Conservation (phyloP, 1,140 invertebrate species). For the Drosophila sturtevanti region DNA sequence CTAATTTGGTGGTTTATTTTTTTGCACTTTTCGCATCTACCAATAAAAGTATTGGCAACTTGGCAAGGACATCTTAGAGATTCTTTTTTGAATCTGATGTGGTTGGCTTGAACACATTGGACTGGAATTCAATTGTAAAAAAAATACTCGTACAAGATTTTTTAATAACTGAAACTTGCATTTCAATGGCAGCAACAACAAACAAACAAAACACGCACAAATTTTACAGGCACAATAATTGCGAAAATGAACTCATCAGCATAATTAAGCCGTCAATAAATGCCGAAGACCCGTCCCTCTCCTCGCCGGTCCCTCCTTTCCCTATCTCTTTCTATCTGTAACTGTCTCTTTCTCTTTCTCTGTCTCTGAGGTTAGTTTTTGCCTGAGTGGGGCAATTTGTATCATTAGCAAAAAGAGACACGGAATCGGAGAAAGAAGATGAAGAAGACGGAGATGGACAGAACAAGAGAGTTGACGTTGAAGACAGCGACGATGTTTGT, state of each 20-base stretch:
- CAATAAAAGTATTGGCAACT: too few species aligned
- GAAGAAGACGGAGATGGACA: slow-evolving; percentile 2
- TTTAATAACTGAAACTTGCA: not conserved
- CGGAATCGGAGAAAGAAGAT: slow-evolving; percentile 8
- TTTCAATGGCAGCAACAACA: not conserved
- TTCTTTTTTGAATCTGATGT: too few species aligned
- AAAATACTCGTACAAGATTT: not conserved
- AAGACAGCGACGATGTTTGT: slow-evolving; percentile 7
- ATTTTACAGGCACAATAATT: slow-evolving; percentile 23
- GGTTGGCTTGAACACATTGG: too few species aligned
- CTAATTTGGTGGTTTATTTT: too few species aligned
- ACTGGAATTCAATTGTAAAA: not conserved
- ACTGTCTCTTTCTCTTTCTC: too few species aligned
- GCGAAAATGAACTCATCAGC: slow-evolving; percentile 52
- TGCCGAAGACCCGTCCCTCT: not conserved
- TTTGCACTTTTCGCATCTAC: too few species aligned
- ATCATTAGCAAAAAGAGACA: slow-evolving; percentile 37
- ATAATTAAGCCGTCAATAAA: slow-evolving; percentile 59
- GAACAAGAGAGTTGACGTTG: slow-evolving; percentile 1
- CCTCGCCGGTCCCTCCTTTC: too few species aligned
- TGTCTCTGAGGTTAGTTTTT: too few species aligned
- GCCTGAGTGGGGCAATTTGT: slow-evolving; percentile 42
- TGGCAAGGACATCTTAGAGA: too few species aligned
- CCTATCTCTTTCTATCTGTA: slow-evolving; percentile 1
- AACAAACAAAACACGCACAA: not conserved